Evolutionary conservation across 1,140 invertebrate genomes (phyloP), one percentile per base, ranked within the genome.

Genomic region (Daktulosphaira vitifoliae): DNA sequence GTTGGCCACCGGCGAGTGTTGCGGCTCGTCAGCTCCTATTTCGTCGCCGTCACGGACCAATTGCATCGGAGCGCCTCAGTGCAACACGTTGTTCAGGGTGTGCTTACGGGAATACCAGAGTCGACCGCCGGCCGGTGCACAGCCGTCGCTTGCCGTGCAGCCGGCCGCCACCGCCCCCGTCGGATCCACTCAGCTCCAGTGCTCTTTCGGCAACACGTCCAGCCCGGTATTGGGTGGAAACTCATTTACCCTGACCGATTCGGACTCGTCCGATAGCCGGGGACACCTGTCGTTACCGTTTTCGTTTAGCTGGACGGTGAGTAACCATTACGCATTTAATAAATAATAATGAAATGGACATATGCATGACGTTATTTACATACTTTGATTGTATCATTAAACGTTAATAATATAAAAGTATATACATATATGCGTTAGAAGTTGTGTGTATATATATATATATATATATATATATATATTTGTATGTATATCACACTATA

Each of bases 271-370:
- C 26, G 9, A 1, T 16, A 78, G 84, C 68, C 65, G 69, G 65
- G 13, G 70, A 86, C 71, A 87, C 70, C 81, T 92, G 65, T 83
- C 86, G 69, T 78, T 92, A 71, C 88, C 86, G 69, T 92, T 92
- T 78, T 85, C 87, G 68, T 92, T 92, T 76, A 81, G 89, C 75
- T 92, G 89, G 89, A 91, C 89, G 81, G 89, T 92, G 75, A 89
- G 88, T 83, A 65, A 33, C 5, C 29, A 33, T 6, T 33, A 33
- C 5, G 11, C 29, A n/a, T n/a, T n/a, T n/a, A n/a, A n/a, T n/a
- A n/a, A n/a, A n/a, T n/a, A n/a, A n/a, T n/a, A n/a, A n/a, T n/a
- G n/a, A n/a, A n/a, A n/a, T n/a, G n/a, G n/a, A n/a, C n/a, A n/a
- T n/a, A n/a, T n/a, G n/a, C n/a, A n/a, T n/a, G n/a, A n/a, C n/a